A percentile compares a stretch with the other conserved stretches of the same genome.
Evolutionary conservation across 1,140 invertebrate species (phyloP).

Genomic region (Micrasema longulum): DNA sequence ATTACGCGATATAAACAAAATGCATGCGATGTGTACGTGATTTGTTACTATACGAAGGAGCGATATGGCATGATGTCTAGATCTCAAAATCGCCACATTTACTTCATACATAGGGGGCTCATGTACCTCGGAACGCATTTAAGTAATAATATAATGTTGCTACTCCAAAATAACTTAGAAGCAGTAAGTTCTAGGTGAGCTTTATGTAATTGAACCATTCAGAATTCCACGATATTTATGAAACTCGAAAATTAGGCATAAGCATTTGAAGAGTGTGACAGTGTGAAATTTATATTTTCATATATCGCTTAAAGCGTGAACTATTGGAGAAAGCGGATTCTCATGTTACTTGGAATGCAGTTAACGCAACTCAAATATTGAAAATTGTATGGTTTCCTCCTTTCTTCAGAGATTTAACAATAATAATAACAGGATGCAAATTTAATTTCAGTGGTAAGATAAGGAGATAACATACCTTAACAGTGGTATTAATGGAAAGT

Average conservation of each 20-base stretch:
- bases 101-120: conserved; percentile 63
- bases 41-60: conserved; percentile 23
- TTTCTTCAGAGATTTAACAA: conserved; percentile 43
- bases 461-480: background rate
- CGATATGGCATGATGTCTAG: conserved; percentile 59
- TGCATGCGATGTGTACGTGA: conserved; percentile 21
- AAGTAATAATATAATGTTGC: background rate
- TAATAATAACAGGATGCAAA: background rate
- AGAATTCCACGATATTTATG: background rate
- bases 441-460: background rate
- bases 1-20: conserved; percentile 16
- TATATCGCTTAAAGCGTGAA: conserved; percentile 49
- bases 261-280: conserved; percentile 8
- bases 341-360: conserved; percentile 70
- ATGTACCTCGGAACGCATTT: conserved; percentile 68
- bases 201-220: too few relatives aligned
- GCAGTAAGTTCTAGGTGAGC: too few relatives aligned
- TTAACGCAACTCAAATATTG: conserved; percentile 56
- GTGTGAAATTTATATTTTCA: conserved; percentile 22
- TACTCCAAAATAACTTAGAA: background rate
- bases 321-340: conserved; percentile 60
- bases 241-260: background rate
- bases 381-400: conserved; percentile 50
- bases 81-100: conserved; percentile 67
- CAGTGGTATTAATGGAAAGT: background rate